These are phyloP conservation scores for Eremophila alpestris DNA, from an alignment of 2,797 vertebrate genomes.

Conservation along the genomic window DNA sequence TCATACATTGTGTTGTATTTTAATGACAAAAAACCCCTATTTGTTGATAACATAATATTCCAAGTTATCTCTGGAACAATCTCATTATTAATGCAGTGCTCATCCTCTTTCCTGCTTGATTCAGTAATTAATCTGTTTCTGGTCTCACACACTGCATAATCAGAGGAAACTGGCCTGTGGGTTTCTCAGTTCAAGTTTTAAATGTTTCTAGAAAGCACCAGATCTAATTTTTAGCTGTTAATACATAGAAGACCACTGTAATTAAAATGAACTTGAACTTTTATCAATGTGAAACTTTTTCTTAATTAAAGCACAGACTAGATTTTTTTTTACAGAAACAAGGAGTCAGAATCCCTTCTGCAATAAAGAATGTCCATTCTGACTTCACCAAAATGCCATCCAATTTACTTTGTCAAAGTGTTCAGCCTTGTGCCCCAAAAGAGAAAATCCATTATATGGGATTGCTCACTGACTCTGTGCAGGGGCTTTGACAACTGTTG, in stretches of 20 bases:
- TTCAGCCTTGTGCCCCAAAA: neutral
- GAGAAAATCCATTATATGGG: neutral
- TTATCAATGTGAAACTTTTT: neutral
- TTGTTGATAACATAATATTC: neutral
- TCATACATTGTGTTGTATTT: neutral
- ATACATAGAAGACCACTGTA: neutral
- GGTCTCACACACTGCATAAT: neutral
- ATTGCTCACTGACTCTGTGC: neutral
- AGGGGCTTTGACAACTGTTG: neutral
- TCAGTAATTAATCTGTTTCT: neutral
- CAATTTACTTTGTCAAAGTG: neutral
- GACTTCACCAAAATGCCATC: neutral
- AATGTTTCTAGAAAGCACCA: neutral
- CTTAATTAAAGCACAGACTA: neutral
- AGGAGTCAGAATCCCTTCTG: neutral
- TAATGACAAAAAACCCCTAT: neutral
- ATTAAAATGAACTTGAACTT: neutral
- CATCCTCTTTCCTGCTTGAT: neutral
- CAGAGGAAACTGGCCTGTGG: neutral
- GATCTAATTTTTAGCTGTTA: neutral
- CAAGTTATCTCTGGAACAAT: neutral
- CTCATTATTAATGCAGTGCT: neutral
- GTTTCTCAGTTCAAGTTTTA: neutral
- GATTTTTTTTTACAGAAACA: neutral
- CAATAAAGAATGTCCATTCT: neutral